A percentile compares a stretch with the other conserved stretches of the same genome.
phyloP scores from a whole-genome alignment of 2,888 invertebrate species.

The Leptopilina myrica region DNA sequence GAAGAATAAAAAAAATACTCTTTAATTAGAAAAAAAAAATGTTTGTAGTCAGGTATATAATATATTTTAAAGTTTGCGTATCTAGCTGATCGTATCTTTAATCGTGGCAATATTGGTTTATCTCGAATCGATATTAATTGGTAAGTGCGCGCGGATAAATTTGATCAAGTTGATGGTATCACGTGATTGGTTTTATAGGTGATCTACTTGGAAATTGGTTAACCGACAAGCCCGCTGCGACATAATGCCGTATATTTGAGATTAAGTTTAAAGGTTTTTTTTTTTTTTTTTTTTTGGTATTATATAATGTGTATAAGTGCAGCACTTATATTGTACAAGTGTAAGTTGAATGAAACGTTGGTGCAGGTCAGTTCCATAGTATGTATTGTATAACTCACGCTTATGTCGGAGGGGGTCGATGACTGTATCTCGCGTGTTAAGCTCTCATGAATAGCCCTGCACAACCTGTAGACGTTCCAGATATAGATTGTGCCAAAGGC shows the following conservation, averaged over 20 bases:
- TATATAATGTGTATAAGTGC: constrained; percentile 16
- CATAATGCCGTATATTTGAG: constrained; percentile 5
- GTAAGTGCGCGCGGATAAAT: constrained; percentile 11
- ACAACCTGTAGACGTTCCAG: constrained; percentile 66
- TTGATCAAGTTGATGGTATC: constrained; percentile 3
- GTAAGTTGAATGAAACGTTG: constrained; percentile 51
- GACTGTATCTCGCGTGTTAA: constrained; percentile 72
- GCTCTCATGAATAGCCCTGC: constrained; percentile 66
- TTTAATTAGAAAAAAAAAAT: too few relatives aligned
- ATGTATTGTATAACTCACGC: constrained; percentile 51
- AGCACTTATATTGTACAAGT: constrained; percentile 10
- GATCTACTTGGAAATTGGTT: constrained; percentile 27
- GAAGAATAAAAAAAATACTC: too few relatives aligned
- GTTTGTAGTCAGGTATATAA: too few relatives aligned
- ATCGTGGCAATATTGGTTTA: constrained; percentile 4
- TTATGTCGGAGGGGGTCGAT: constrained; percentile 64
- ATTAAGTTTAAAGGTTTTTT: neutral
- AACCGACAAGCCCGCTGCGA: constrained; percentile 7
- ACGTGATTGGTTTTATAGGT: constrained; percentile 12
- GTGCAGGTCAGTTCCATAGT: constrained; percentile 52
- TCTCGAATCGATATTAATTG: neutral
- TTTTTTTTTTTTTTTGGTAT: too few relatives aligned
- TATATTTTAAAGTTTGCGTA: too few relatives aligned
- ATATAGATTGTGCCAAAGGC: constrained; percentile 64
- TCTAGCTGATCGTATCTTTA: neutral